Conservation (phyloP, 2,113 vertebrate species). For the Archilochus colubris region DNA sequence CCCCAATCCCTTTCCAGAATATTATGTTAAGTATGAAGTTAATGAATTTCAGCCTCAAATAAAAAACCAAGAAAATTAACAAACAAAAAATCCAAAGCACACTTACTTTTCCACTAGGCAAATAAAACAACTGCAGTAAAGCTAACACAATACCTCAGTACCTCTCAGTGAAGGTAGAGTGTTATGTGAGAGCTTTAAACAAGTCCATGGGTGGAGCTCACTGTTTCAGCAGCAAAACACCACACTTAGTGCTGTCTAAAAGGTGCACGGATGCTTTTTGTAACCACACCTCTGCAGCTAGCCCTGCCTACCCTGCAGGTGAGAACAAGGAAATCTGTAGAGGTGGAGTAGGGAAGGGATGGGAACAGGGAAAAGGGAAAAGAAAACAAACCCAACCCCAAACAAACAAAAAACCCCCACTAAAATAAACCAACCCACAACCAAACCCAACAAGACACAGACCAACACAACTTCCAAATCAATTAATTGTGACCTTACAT, state of each 20-base stretch:
- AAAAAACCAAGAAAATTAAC: not conserved
- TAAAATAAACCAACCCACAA: not conserved
- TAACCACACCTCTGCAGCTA: conserved; percentile 17
- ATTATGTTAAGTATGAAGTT: not conserved
- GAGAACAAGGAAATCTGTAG: not conserved
- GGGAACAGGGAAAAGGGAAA: not conserved
- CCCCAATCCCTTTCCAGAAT: not conserved
- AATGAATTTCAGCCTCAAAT: not conserved
- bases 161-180: not conserved
- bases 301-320: conserved; percentile 57
- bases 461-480: not conserved
- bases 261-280: not conserved
- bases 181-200: not conserved
- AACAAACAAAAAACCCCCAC: not conserved
- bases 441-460: not conserved
- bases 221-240: not conserved
- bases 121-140: not conserved
- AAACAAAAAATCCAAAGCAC: not conserved
- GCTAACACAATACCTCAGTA: conserved; percentile 7
- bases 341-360: not conserved
- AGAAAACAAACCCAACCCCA: too few relatives aligned
- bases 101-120: conserved; percentile 13
- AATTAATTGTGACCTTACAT: not conserved
- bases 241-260: not conserved
- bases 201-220: not conserved